These are phyloP conservation scores for Tetropium fuscum DNA, from an alignment of 2,888 invertebrate species.

Conservation along the genomic window DNA sequence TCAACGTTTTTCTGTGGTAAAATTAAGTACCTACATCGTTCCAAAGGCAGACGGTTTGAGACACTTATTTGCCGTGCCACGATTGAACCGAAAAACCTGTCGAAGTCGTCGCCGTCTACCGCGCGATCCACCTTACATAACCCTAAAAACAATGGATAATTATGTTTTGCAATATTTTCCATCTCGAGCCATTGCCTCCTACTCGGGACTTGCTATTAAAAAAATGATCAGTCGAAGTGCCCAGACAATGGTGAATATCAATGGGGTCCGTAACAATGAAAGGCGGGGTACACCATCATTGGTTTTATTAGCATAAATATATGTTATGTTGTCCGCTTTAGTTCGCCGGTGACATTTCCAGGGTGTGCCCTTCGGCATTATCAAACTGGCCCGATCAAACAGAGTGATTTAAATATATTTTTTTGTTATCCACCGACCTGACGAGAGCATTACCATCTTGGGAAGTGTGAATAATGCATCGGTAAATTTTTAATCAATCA, in stretches of 20 bases:
- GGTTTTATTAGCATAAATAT: slow-evolving; percentile 61
- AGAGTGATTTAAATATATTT: slow-evolving; percentile 33
- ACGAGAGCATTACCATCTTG: neutral
- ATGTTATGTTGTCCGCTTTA: slow-evolving; percentile 53
- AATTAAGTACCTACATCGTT: too few species aligned
- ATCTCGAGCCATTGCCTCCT: slow-evolving; percentile 16
- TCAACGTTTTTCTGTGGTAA: too few species aligned
- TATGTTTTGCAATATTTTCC: slow-evolving; percentile 26
- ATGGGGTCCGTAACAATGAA: slow-evolving; percentile 58
- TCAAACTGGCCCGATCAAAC: slow-evolving; percentile 38
- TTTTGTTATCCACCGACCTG: slow-evolving; percentile 27
- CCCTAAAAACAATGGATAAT: slow-evolving; percentile 22
- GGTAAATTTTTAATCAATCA: slow-evolving; percentile 27
- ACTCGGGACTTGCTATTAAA: slow-evolving; percentile 31
- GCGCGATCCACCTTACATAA: too few species aligned
- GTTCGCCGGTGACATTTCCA: slow-evolving; percentile 40
- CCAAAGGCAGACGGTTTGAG: too few species aligned
- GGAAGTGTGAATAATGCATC: slow-evolving; percentile 18
- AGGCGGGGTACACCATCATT: slow-evolving; percentile 55
- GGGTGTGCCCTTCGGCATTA: slow-evolving; percentile 39
- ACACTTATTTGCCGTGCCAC: too few species aligned
- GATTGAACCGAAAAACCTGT: too few species aligned
- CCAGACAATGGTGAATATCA: slow-evolving; percentile 60
- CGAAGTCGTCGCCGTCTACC: too few species aligned
- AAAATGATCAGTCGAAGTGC: slow-evolving; percentile 48